These are phyloP conservation scores for Oryzias curvinotus DNA, from an alignment of 2,113 vertebrate genomes.

Conservation along the genomic window DNA sequence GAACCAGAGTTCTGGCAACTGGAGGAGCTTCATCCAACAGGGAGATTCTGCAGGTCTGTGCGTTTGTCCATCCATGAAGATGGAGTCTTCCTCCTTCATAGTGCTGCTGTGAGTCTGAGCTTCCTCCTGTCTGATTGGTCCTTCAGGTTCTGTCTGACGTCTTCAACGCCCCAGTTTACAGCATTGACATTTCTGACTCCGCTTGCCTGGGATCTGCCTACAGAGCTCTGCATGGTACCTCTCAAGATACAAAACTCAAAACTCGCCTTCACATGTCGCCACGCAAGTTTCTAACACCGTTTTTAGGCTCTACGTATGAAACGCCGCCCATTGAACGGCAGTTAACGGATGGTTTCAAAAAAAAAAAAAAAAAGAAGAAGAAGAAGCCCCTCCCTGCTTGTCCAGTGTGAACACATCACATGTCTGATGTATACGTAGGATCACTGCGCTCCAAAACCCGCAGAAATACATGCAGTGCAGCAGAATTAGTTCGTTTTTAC, in stretches of 20 bases:
- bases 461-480: too few relatives aligned
- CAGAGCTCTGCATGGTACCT: conserved; percentile 89
- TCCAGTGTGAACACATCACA: too few relatives aligned
- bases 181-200: conserved; percentile 86
- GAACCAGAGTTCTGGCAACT: conserved; percentile 89
- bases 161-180: conserved; percentile 87
- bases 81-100: neutral
- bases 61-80: neutral
- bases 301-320: too few relatives aligned
- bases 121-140: neutral
- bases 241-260: neutral
- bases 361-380: too few relatives aligned
- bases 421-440: too few relatives aligned
- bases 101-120: neutral
- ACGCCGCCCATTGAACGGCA: too few relatives aligned
- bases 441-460: neutral
- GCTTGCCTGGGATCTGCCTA: conserved; percentile 92
- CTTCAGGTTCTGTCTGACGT: conserved; percentile 90
- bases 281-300: too few relatives aligned
- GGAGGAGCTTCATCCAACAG: conserved; percentile 90
- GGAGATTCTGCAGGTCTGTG: conserved; percentile 84
- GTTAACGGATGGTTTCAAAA: too few relatives aligned
- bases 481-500: too few relatives aligned
- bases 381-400: too few relatives aligned
- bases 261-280: too few relatives aligned